A percentile compares a stretch with the other conserved stretches of the same genome.
Evolutionary conservation across 35 echinoderm and acorn worm species (phyloP).

Genomic region (Ptychodera flava): DNA sequence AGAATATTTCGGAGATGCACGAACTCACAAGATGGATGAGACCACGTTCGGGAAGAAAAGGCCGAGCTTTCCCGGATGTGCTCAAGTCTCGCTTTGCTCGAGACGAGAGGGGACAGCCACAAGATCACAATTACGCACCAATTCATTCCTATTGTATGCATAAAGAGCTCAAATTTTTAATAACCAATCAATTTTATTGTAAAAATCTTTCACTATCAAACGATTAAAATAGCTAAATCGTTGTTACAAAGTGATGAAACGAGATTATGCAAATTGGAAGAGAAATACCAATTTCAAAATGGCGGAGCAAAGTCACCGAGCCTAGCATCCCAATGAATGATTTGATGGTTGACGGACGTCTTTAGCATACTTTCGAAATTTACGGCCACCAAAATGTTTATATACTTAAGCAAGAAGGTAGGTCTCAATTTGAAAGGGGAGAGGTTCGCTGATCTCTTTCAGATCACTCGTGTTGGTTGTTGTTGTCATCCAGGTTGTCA

Average conservation of each 20-base stretch:
- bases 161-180: too few relatives aligned
- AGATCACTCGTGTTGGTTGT: too few relatives aligned
- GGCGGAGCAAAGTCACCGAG: not conserved
- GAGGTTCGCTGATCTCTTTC: too few relatives aligned
- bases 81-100: not conserved
- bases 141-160: too few relatives aligned
- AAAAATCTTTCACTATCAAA: too few relatives aligned
- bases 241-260: too few relatives aligned
- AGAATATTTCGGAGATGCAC: not conserved
- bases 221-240: too few relatives aligned
- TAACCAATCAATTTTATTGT: too few relatives aligned
- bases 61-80: not conserved
- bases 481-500: too few relatives aligned
- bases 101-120: too few relatives aligned
- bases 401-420: conserved; percentile 98
- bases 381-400: conserved; percentile 51
- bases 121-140: too few relatives aligned
- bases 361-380: not conserved
- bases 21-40: not conserved
- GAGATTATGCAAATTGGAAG: not conserved
- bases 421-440: not conserved
- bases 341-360: not conserved
- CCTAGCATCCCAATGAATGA: not conserved
- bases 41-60: not conserved
- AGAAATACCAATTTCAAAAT: not conserved